Evolutionary conservation across 2,113 vertebrate genomes (phyloP), one percentile per base, ranked within the genome.

Genomic region (Donacobius atricapilla): DNA sequence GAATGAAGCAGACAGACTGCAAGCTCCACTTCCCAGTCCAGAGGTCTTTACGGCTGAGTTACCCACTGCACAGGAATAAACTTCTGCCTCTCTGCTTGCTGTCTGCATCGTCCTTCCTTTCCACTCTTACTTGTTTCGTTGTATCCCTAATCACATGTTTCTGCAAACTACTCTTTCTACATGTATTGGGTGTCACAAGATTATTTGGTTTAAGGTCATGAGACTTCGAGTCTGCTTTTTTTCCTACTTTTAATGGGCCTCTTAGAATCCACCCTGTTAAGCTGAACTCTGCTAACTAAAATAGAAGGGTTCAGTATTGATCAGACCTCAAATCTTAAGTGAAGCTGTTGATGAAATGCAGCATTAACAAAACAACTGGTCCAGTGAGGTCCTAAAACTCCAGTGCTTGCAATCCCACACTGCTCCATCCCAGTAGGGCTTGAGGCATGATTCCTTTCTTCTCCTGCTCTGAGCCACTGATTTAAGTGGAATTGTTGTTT

Each of bases 191-290:
- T 80, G 54, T 96, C 92, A 95, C 85, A 92, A 96, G 94, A 90
- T 95, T 83, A 61, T 77, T 79, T 80, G 63, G 23, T 80, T 93
- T 76, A 57, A 90, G 28, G 53, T 96, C 95, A 95, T 72, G 27
- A 83, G 90, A 86, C 58, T 80, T 76, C 40, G 76, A 83, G 28
- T 91, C 72, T 75, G 40, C 9, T 73, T 95, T 91, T 64, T 61
- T 65, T 0, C 8, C 33, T 51, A 2, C 51, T 85, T 82, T 85
- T 88, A 95, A 92, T 69, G 14, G 82, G 61, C 11, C 39, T 72
- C 18, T 84, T 87, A 72, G 35, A 85, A 93, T 85, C 64, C 8
- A 4, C 31, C 10, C 21, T 27, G 11, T 53, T 37, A 66, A 57
- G 17, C 23, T 87, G 60, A 81, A 63, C 39, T 87, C 51, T 60